Base-by-base conservation (phyloP, 2,888 invertebrate genomes). In the Barypeithes pellucidus region DNA sequence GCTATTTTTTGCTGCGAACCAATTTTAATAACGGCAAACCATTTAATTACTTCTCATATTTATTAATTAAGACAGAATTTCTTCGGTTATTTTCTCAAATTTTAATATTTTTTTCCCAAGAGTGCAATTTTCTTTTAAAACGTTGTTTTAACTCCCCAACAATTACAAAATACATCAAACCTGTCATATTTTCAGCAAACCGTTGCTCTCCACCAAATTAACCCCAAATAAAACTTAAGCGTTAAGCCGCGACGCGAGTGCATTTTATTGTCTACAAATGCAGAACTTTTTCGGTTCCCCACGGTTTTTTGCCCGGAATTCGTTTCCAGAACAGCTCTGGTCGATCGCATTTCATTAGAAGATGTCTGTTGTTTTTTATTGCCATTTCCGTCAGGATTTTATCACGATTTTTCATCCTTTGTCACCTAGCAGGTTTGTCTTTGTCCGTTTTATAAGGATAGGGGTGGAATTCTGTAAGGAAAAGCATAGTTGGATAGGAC, bases 211-310 rank as follows among this genome's bases (percentile, higher is more conserved):
- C 2, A 12, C 54, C 36, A 18, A 62, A 62, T 69, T 62, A 69
- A 61, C 69, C 66, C 61, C 18, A 33, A 70, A 63, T 57, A 57
- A 70, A 70, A 54, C 43, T 20, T 63, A 63, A 62, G 70, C 57
- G 63, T 63, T 63, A 52, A 63, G 54, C 63, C 62, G 36, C 16
- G 20, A 24, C 70, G 54, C 62, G 70, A 57, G 66, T 70, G 70
- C 70, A 70, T 70, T 70, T 69, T 70, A 70, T 63, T 29, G 70
- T 52, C 63, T 11, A 41, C 22, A 52, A 69, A 52, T 70, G 70
- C 62, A 70, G 63, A 52, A 36, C 41, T 69, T 69, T 67, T 67
- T 60, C 59, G 36, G 20, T 36, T 16, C 45, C 61, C 20, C 33
- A 7, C 33, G 54, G 16, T 57, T 68, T 70, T 70, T 70, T 57